Evolutionary conservation across 2,113 vertebrate genomes (phyloP), one percentile per base, ranked within the genome.

Genomic region (Rallus limicola): DNA sequence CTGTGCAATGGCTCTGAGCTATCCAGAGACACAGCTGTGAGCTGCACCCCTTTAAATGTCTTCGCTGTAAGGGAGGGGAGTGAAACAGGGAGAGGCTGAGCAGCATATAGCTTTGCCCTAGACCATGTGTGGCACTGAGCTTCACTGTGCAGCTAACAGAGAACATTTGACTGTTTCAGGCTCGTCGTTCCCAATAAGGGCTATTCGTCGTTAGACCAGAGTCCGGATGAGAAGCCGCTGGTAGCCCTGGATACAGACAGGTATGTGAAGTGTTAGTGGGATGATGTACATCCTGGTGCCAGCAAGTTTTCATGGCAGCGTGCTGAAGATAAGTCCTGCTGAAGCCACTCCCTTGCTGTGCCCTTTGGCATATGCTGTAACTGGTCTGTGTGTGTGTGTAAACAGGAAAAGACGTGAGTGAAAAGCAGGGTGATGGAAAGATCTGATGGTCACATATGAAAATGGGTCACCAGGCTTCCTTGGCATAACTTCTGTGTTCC

Each of bases 201-300:
- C 89, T 99, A 99, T 95, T 99, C 99, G 2, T 99, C 99, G 3
- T 98, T 99, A 98, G 99, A 99, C 95, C 99, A 99, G 98, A 99
- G 99, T 93, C 99, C 99, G 14, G 99, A 99, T 91, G 99, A 99
- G 96, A 99, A 99, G 96, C 99, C 99, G 9, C 97, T 99, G 97
- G 99, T 99, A 96, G 99, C 99, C 87, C 98, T 99, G 97, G 99
- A 99, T 97, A 99, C 99, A 29, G 99, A 99, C 99, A 99, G 99
- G 99, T 99, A 93, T 40, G 97, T 77, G 85, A 18, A 48, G 48
- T 63, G 55, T 69, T 83, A 63, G 29, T 36, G 79, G 74, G 31
- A 16, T 63, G 20, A n/a, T 83, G 38, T 2, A 26, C 2, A 2
- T 74, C 16, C 44, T 0, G 1, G 18, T 52, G 56, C 38, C 46